These are phyloP conservation scores for Herminia tarsipennalis DNA, from an alignment of 2,888 invertebrate species.

Conservation along the genomic window DNA sequence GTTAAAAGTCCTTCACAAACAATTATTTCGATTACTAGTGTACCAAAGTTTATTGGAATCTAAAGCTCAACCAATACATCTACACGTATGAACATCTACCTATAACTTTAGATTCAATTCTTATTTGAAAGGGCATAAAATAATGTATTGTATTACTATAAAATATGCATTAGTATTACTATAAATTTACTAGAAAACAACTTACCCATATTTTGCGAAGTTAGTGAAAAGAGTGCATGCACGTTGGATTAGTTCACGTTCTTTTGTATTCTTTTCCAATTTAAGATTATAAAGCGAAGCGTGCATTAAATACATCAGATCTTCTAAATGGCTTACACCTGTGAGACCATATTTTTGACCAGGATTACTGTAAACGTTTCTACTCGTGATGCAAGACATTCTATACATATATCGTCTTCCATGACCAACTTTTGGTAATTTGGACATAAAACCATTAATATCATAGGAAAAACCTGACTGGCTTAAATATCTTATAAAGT, in stretches of 20 bases:
- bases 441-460: constrained; percentile 7
- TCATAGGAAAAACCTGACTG: constrained; percentile 5
- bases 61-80: too few relatives aligned
- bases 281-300: constrained; percentile 47
- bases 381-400: constrained; percentile 56
- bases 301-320: constrained; percentile 63
- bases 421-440: constrained; percentile 24
- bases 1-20: background rate
- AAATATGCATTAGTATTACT: too few relatives aligned
- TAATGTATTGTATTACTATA: too few relatives aligned
- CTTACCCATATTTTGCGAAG: constrained; percentile 70
- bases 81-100: too few relatives aligned
- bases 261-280: constrained; percentile 48
- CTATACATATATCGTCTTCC: constrained; percentile 39
- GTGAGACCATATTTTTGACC: constrained; percentile 51
- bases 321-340: constrained; percentile 65
- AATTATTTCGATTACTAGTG: background rate
- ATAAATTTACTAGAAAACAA: too few relatives aligned
- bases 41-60: too few relatives aligned
- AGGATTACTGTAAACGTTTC: constrained; percentile 50
- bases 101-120: too few relatives aligned
- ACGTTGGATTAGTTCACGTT: constrained; percentile 55
- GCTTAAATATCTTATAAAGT: constrained; percentile 7
- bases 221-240: constrained; percentile 61
- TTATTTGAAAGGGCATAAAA: too few relatives aligned